Conservation (phyloP, 2,113 vertebrate species). For the Cepphus grylle region DNA sequence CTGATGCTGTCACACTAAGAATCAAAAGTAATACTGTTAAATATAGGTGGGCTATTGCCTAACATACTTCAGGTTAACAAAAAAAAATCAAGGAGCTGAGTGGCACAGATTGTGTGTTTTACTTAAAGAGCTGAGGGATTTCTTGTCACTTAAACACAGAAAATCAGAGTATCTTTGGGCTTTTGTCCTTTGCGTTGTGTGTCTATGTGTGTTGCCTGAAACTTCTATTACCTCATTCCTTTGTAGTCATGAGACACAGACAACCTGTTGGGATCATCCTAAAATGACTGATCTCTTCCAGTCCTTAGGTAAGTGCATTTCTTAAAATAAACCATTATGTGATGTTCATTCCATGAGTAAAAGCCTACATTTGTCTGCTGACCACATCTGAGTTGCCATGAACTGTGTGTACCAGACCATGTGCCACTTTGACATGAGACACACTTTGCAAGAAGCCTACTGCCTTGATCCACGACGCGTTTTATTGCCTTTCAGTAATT, state of each 20-base stretch:
- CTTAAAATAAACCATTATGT: background rate
- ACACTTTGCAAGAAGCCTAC: background rate
- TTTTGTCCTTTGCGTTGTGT: background rate
- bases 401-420: background rate
- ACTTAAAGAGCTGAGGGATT: background rate
- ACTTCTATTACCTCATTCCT: background rate
- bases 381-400: background rate
- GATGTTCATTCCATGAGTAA: background rate
- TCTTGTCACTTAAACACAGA: background rate
- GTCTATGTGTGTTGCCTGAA: background rate
- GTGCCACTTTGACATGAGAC: background rate
- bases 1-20: background rate
- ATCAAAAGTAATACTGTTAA: background rate
- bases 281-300: slow-evolving; percentile 96
- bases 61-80: background rate
- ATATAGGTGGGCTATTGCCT: background rate
- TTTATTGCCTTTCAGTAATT: background rate
- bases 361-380: background rate
- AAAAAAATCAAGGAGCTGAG: background rate
- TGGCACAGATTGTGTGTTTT: background rate
- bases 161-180: background rate
- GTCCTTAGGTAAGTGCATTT: slow-evolving; percentile 83
- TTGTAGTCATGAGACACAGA: slow-evolving; percentile 90
- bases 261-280: slow-evolving; percentile 95
- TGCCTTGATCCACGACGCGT: fast-evolving